Conservation (phyloP, 2,888 invertebrate genomes). For the Athalia rosae region DNA sequence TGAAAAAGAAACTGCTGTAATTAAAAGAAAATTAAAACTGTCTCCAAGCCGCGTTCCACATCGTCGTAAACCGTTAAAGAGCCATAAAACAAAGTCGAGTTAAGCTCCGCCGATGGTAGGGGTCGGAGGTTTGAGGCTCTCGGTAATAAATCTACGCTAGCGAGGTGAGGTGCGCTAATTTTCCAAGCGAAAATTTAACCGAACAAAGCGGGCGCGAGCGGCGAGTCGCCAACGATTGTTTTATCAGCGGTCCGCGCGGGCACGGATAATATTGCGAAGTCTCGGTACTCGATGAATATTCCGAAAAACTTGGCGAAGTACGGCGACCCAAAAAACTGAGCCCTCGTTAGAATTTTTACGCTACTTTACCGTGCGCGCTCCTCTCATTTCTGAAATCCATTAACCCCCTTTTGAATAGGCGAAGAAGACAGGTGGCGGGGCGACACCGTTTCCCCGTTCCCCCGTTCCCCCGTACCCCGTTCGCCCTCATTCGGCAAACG, state of each 20-base stretch:
- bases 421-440: constrained; percentile 52
- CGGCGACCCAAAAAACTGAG: no score
- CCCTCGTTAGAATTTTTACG: not conserved
- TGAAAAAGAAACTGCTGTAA: constrained; percentile 54
- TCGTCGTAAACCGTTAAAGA: constrained; percentile 52
- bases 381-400: constrained; percentile 26
- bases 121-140: constrained; percentile 37
- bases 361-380: not conserved
- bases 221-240: not conserved
- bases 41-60: constrained; percentile 49
- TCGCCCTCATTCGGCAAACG: constrained; percentile 48
- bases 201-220: constrained; percentile 12
- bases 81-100: constrained; percentile 56
- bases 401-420: constrained; percentile 20
- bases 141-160: constrained; percentile 52
- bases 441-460: constrained; percentile 50
- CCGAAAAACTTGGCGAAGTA: not conserved
- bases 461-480: constrained; percentile 48
- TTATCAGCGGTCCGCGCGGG: constrained; percentile 2
- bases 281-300: not conserved
- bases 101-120: constrained; percentile 56
- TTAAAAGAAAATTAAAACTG: constrained; percentile 61
- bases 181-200: constrained; percentile 41
- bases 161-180: constrained; percentile 58
- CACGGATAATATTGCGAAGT: not conserved